A percentile compares a stretch with the other conserved stretches of the same genome.
Evolutionary conservation across 2,113 vertebrate species (phyloP).

Genomic region (Lagenorhynchus albirostris): DNA sequence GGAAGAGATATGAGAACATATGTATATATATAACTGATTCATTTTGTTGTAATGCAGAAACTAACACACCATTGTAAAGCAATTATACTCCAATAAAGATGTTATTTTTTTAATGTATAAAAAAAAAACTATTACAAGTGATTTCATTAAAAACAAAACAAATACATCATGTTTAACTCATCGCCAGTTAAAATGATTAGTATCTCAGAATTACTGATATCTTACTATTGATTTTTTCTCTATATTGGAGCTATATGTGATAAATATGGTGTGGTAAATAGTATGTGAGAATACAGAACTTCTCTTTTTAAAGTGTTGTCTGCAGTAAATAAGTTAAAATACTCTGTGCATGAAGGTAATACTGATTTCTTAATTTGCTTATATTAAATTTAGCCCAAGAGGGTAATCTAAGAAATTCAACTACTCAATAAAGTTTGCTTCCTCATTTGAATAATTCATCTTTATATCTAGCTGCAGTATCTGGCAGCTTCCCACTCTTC

Average conservation of each 20-base stretch:
- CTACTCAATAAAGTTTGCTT: neutral
- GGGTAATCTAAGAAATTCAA: constrained; percentile 17
- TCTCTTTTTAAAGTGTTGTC: neutral
- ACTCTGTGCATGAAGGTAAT: neutral
- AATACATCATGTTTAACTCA: neutral
- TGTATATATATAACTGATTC: too few species aligned
- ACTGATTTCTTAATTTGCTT: constrained; percentile 2
- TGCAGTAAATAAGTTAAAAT: constrained; percentile 27
- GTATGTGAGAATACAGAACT: neutral
- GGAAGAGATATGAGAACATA: too few species aligned
- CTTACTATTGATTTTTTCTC: neutral
- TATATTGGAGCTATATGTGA: neutral
- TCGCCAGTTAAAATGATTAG: neutral
- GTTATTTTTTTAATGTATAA: neutral
- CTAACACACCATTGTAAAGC: too few species aligned
- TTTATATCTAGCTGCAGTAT: neutral
- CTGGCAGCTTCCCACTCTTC: neutral
- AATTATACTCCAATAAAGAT: too few species aligned
- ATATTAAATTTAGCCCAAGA: constrained; percentile 13
- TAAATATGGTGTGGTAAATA: neutral
- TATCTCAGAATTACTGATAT: neutral
- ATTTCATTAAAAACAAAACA: neutral
- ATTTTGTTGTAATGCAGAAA: too few species aligned
- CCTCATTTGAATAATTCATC: constrained; percentile 28
- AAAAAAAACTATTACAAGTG: neutral